A percentile compares a stretch with the other conserved stretches of the same genome.
phyloP scores from a whole-genome alignment of 30 jellyfish, hydroid and myxozoan species.

The Catostylus mosaicus region DNA sequence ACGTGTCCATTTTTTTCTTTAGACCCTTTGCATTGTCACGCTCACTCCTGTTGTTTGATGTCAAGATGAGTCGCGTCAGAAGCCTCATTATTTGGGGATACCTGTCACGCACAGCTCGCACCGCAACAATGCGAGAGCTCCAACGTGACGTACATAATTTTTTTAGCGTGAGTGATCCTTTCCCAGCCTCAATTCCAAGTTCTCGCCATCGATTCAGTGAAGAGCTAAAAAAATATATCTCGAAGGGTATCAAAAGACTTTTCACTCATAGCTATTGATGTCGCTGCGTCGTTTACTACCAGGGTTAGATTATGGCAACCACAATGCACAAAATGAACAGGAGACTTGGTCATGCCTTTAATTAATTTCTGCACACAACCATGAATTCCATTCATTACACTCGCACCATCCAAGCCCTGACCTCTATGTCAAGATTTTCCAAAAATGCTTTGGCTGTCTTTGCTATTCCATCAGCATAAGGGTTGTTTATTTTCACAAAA shows the following conservation, averaged over 20 bases:
- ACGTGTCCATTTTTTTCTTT: too few relatives aligned
- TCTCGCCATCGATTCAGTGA: constrained; percentile 15
- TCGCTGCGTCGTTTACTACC: background rate
- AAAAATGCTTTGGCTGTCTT: too few relatives aligned
- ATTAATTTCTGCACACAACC: constrained; percentile 5
- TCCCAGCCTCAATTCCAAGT: too few relatives aligned
- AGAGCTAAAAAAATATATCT: background rate
- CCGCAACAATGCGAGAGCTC: too few relatives aligned
- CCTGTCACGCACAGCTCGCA: too few relatives aligned
- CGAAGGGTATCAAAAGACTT: background rate
- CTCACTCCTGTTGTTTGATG: too few relatives aligned
- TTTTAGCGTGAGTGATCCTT: constrained; percentile 4
- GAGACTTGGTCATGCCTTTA: background rate
- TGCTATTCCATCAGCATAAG: too few relatives aligned
- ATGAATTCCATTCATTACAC: constrained; percentile 32
- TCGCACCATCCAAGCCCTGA: constrained; percentile 31
- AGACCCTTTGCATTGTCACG: too few relatives aligned
- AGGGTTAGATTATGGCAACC: constrained; percentile 11
- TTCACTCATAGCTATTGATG: constrained; percentile 1
- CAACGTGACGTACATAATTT: too few relatives aligned
- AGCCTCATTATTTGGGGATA: too few relatives aligned
- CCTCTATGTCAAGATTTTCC: background rate
- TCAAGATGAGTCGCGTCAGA: too few relatives aligned
- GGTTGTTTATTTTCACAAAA: too few relatives aligned
- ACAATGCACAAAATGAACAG: constrained; percentile 23